phyloP scores from a whole-genome alignment of 2,113 vertebrate species.

The Platanista minor region DNA sequence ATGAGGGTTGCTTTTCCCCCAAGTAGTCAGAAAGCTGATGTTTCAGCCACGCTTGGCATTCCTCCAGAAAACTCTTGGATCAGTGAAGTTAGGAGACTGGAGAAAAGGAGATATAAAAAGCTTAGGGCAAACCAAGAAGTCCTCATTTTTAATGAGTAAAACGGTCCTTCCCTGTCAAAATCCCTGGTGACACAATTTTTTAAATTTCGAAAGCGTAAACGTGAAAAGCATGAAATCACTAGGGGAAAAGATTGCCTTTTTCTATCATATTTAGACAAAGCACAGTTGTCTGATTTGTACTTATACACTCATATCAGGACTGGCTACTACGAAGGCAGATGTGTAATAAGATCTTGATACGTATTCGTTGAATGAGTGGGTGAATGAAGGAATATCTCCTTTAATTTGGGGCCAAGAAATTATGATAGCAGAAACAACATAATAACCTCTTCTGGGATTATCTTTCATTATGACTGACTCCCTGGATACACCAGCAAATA shows the following conservation, averaged over 20 bases:
- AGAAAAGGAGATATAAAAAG: constrained; percentile 13
- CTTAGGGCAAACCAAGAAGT: background rate
- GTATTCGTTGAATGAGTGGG: background rate
- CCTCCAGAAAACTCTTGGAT: constrained; percentile 39
- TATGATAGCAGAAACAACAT: background rate
- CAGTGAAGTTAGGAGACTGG: background rate
- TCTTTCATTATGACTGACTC: background rate
- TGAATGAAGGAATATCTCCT: background rate
- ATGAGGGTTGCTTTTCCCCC: background rate
- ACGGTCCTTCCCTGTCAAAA: background rate
- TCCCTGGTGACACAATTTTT: constrained; percentile 11
- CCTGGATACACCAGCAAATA: background rate
- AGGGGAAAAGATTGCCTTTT: background rate
- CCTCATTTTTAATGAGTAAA: background rate
- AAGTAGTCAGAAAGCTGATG: constrained; percentile 35
- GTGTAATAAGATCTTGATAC: background rate
- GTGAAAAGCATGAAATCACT: background rate
- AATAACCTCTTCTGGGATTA: background rate
- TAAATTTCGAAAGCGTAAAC: constrained; percentile 4
- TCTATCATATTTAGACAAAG: background rate
- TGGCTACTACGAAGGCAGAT: background rate
- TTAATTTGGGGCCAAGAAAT: background rate
- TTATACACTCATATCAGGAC: background rate
- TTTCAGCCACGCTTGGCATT: constrained; percentile 24
- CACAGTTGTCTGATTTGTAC: background rate